Conservation (phyloP, 2,888 invertebrate species). For the Helleia helle region DNA sequence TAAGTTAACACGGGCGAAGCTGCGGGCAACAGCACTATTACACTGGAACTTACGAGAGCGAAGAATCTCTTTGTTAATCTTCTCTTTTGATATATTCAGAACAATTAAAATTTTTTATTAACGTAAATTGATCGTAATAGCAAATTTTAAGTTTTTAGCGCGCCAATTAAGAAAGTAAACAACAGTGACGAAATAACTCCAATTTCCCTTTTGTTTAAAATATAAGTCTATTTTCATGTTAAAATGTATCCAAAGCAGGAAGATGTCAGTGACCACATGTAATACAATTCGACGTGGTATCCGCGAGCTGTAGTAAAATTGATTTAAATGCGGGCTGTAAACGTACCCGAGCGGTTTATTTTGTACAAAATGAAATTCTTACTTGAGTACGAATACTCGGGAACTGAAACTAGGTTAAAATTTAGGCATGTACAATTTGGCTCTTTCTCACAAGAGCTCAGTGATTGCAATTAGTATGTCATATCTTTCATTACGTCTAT, state of each 20-base stretch:
- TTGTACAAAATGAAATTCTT: neutral
- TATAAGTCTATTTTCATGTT: constrained; percentile 22
- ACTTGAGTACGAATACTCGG: neutral
- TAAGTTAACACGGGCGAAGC: no score
- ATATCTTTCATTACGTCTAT: neutral
- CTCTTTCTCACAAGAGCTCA: neutral
- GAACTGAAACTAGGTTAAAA: neutral
- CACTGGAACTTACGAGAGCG: no score
- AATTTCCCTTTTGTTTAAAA: constrained; percentile 10
- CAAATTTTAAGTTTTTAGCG: no score
- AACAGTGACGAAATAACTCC: neutral
- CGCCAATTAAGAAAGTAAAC: neutral
- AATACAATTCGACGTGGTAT: constrained; percentile 57
- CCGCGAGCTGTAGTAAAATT: constrained; percentile 52
- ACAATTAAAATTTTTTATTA: no score
- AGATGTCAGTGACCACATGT: constrained; percentile 61
- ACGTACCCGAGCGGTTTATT: constrained; percentile 1
- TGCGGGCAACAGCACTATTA: no score
- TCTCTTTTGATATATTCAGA: no score
- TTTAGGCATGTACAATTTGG: neutral
- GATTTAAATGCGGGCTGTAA: constrained; percentile 39
- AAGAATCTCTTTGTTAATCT: no score
- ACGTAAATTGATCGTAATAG: neutral
- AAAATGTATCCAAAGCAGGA: constrained; percentile 49
- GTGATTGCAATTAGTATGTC: neutral